These are phyloP conservation scores for Calliphora vicina DNA, from an alignment of 1,140 invertebrate genomes.

Conservation along the genomic window DNA sequence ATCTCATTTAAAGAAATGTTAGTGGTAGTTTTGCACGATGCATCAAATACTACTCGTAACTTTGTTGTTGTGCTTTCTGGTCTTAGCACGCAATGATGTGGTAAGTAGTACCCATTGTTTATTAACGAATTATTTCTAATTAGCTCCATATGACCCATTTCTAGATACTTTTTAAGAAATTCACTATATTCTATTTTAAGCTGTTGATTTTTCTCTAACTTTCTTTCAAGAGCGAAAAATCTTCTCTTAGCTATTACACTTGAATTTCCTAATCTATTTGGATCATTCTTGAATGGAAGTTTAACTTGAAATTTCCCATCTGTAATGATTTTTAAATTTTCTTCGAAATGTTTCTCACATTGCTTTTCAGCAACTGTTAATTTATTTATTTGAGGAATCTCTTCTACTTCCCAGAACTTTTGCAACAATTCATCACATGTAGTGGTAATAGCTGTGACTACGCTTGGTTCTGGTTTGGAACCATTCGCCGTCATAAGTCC, in stretches of 20 bases:
- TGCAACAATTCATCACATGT: constrained; percentile 37
- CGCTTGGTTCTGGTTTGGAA: neutral
- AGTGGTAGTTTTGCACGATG: constrained; percentile 40
- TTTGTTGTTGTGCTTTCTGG: constrained; percentile 42
- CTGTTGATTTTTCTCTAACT: constrained; percentile 47
- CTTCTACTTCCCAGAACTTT: constrained; percentile 49
- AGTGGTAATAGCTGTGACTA: neutral
- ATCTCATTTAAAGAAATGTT: constrained; percentile 41
- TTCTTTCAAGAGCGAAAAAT: constrained; percentile 51
- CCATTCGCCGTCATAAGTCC: neutral
- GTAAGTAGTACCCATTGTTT: constrained; percentile 44
- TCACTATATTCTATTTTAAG: constrained; percentile 40
- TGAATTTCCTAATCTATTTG: constrained; percentile 50
- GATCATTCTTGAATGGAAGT: constrained; percentile 42
- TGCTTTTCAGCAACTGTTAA: constrained; percentile 35
- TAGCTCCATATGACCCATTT: constrained; percentile 56
- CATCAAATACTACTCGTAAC: neutral
- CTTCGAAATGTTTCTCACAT: constrained; percentile 38
- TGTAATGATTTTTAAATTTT: constrained; percentile 5
- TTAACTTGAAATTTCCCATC: constrained; percentile 43
- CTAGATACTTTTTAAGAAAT: constrained; percentile 54
- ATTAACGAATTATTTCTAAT: constrained; percentile 43
- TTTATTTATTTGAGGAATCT: constrained; percentile 32
- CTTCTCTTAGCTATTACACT: constrained; percentile 45
- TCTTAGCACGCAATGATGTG: constrained; percentile 52